Evolutionary conservation across 2,888 invertebrate species (phyloP).

Genomic region (Heliconius cydno): DNA sequence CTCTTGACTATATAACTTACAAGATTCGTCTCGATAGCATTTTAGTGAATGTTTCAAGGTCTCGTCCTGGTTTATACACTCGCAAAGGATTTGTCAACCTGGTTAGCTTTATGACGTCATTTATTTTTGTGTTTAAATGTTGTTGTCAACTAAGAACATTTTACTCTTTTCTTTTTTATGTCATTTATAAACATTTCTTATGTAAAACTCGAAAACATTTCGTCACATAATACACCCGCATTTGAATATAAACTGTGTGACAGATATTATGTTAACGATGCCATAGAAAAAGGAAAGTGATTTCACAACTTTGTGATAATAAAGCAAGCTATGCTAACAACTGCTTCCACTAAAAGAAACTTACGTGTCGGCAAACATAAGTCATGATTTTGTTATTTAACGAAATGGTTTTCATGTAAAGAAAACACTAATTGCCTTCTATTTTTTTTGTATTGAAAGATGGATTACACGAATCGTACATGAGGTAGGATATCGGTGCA

Average conservation of each 20-base stretch:
- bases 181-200: background rate
- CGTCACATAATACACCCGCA: background rate
- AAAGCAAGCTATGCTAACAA: constrained; percentile 12
- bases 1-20: constrained; percentile 62
- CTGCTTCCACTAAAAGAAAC: constrained; percentile 16
- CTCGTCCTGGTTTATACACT: constrained; percentile 75
- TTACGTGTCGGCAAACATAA: background rate
- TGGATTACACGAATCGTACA: constrained; percentile 23
- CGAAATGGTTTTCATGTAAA: constrained; percentile 14
- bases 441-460: constrained; percentile 27
- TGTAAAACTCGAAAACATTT: background rate
- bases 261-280: constrained; percentile 36
- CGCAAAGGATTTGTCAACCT: constrained; percentile 79
- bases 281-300: constrained; percentile 47
- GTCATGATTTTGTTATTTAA: constrained; percentile 13
- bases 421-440: constrained; percentile 26
- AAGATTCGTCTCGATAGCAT: constrained; percentile 79
- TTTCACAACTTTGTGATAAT: constrained; percentile 46
- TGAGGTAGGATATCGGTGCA: constrained; percentile 33
- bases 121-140: constrained; percentile 56
- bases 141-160: constrained; percentile 35
- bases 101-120: constrained; percentile 76
- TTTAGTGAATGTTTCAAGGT: constrained; percentile 82
- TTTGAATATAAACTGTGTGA: background rate
- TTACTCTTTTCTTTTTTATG: background rate